Conservation (phyloP, 2,888 invertebrate species). For the Polia nebulosa region DNA sequence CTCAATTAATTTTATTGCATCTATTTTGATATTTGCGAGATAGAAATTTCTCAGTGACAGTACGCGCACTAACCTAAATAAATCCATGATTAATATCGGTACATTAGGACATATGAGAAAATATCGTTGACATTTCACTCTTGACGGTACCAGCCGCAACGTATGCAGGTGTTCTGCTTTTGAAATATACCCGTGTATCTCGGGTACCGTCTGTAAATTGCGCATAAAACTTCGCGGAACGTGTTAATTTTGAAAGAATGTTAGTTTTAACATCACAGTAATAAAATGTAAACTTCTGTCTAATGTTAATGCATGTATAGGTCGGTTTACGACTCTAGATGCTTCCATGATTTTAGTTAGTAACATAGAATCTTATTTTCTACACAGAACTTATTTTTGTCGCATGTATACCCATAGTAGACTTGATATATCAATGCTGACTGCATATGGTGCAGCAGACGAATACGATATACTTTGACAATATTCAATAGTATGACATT, state of each 20-base stretch:
- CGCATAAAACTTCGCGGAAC: constrained; percentile 11
- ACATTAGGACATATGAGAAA: constrained; percentile 69
- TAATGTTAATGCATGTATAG: constrained; percentile 5
- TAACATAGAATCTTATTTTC: neutral
- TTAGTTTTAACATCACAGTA: constrained; percentile 26
- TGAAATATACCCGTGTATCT: constrained; percentile 37
- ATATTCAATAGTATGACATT: too few relatives aligned
- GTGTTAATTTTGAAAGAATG: constrained; percentile 30
- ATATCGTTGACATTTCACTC: constrained; percentile 81
- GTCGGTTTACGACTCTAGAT: constrained; percentile 8
- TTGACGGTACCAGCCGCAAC: constrained; percentile 41
- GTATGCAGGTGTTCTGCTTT: constrained; percentile 62
- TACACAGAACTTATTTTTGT: neutral
- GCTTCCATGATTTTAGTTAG: constrained; percentile 12
- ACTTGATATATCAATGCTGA: too few relatives aligned
- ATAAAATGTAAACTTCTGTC: constrained; percentile 34
- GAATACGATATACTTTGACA: too few relatives aligned
- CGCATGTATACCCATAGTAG: too few relatives aligned
- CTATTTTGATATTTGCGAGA: constrained; percentile 37
- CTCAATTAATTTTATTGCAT: constrained; percentile 24
- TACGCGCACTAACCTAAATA: constrained; percentile 74
- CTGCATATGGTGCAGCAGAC: too few relatives aligned
- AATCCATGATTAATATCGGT: constrained; percentile 76
- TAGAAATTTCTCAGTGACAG: constrained; percentile 56
- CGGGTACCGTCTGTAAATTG: constrained; percentile 19